These are phyloP conservation scores for Drosophila borealis DNA, from an alignment of 2,888 invertebrate species.

Conservation along the genomic window DNA sequence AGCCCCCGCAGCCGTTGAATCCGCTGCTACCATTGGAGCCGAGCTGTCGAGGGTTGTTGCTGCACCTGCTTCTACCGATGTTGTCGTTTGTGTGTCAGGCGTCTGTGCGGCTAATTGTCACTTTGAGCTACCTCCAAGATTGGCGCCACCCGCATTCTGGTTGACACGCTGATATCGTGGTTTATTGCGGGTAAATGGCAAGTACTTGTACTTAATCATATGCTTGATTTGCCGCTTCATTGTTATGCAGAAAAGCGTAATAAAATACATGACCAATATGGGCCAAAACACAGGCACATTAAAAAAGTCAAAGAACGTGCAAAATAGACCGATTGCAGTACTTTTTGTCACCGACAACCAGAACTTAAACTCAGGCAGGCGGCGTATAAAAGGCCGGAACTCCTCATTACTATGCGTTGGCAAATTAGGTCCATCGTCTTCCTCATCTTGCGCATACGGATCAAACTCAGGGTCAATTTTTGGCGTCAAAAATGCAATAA, in stretches of 20 bases:
- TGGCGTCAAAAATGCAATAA: slow-evolving; percentile 99
- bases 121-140: slow-evolving; percentile 78
- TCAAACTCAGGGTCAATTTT: slow-evolving; percentile 99
- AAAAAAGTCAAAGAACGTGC: slow-evolving; percentile 98
- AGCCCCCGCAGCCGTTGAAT: slow-evolving; percentile 43
- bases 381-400: slow-evolving; percentile 98
- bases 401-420: slow-evolving; percentile 98
- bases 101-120: slow-evolving; percentile 86
- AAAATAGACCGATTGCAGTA: slow-evolving; percentile 93
- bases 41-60: slow-evolving; percentile 70
- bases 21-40: slow-evolving; percentile 44
- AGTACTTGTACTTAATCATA: slow-evolving; percentile 99
- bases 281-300: slow-evolving; percentile 99
- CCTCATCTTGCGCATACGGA: slow-evolving; percentile 90
- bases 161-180: slow-evolving; percentile 93
- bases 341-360: slow-evolving; percentile 99
- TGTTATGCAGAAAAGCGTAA: slow-evolving; percentile 98
- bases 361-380: slow-evolving; percentile 99
- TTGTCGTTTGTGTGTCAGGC: slow-evolving; percentile 73
- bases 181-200: slow-evolving; percentile 99
- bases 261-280: slow-evolving; percentile 99
- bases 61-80: slow-evolving; percentile 53
- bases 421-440: slow-evolving; percentile 92
- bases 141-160: slow-evolving; percentile 67
- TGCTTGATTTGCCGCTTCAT: slow-evolving; percentile 99